Evolutionary conservation across 35 echinoderm and acorn worm genomes (phyloP), one percentile per base, ranked within the genome.

Genomic region (Amphiura filiformis): DNA sequence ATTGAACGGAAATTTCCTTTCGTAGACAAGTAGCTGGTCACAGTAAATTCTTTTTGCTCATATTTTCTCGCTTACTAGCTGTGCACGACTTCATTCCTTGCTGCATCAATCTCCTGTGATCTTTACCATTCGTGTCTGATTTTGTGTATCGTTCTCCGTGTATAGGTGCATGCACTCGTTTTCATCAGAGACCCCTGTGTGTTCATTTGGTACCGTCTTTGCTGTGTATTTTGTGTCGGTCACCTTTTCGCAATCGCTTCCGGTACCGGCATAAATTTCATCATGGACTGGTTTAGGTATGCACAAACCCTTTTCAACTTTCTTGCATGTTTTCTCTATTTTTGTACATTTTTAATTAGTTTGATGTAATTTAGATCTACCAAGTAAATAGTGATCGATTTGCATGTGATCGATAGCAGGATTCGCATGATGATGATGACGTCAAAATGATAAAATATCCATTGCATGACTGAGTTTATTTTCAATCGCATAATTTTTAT

Each of bases 261-360:
- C 61, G 61, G 61, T 70, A 70, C 61, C 61, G 61, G 61, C 26
- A 70, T 47, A 70, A 70, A 70, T 15, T 70, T 70, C 61, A 70
- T 70, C 61, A 70, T 70, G 61, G 61, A 70, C 41, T 70, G 15
- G 15, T 70, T 70, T n/a, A 23, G 61, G 61, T 70, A 70, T 5
- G 61, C 61, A 70, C 2, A 47, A 47, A 47, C 41, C 41, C 41
- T 47, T 47, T 9, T 47, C 17, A 11, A 4, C 17, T 47, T 47
- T 47, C 41, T 47, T 47, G 41, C 41, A 47, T 47, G 41, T 11
- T 70, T 52, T 52, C 7, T 52, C 7, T 11, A 11, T 11, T 11
- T 11, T 52, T 52, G 7, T 52, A 20, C 44, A 52, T 52, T 7
- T 52, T 52, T 52, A 52, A 11, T 11, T 52, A 11, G 44, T 52